These are phyloP conservation scores for Teleiodes luculella DNA, from an alignment of 2,888 invertebrate genomes.

Conservation along the genomic window DNA sequence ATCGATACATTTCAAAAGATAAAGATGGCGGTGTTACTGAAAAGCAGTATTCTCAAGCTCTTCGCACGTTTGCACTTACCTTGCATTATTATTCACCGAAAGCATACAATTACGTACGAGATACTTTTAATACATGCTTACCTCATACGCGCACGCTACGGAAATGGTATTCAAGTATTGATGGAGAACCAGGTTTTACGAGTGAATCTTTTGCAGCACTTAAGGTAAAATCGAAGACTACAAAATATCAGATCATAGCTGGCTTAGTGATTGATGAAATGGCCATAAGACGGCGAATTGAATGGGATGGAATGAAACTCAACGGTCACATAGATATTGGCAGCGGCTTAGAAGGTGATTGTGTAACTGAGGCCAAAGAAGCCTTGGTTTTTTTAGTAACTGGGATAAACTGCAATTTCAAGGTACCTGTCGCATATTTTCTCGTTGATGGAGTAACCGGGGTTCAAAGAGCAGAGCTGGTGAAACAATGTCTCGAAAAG, in stretches of 20 bases:
- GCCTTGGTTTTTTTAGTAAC: slow-evolving; percentile 16
- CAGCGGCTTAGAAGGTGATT: slow-evolving; percentile 9
- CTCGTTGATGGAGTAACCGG: slow-evolving; percentile 7
- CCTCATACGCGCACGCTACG: slow-evolving; percentile 10
- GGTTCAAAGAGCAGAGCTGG: background rate
- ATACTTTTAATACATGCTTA: slow-evolving; percentile 11
- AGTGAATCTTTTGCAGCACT: slow-evolving; percentile 1
- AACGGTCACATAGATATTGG: slow-evolving; percentile 14
- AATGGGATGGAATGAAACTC: slow-evolving; percentile 11
- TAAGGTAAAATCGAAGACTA: background rate
- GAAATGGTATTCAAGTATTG: slow-evolving; percentile 9
- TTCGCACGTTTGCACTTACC: slow-evolving; percentile 13
- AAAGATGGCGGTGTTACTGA: background rate
- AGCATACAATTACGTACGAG: slow-evolving; percentile 15
- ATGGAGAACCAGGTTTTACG: slow-evolving; percentile 9
- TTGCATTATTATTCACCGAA: slow-evolving; percentile 16
- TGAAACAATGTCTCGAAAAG: background rate
- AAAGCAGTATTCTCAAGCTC: background rate
- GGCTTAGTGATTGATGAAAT: slow-evolving; percentile 3
- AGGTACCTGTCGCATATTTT: slow-evolving; percentile 19
- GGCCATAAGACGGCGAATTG: slow-evolving; percentile 6
- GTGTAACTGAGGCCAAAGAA: slow-evolving; percentile 13
- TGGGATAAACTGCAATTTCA: slow-evolving; percentile 13
- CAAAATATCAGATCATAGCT: background rate
- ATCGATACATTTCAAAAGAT: background rate